Base-by-base conservation (phyloP, 2,888 invertebrate species). In the Melanostoma scalare region DNA sequence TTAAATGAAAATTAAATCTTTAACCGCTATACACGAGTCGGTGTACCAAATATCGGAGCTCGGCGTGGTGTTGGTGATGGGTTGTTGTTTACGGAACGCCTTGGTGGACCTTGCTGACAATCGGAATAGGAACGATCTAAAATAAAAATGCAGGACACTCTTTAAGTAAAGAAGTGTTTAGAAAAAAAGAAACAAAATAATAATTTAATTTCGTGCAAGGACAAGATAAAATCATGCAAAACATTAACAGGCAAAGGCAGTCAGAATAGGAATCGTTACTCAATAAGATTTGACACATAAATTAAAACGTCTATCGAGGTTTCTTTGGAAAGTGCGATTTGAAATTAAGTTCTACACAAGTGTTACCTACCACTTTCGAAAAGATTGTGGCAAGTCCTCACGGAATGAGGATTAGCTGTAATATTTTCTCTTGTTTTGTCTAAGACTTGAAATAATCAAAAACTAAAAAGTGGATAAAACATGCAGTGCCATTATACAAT, bases 101-200 rank as follows among this genome's bases (percentile, higher is more conserved):
- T 88, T 87, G 87, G 89, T 76, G 88, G 87, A 84, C 92, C 89
- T 85, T 92, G 92, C 89, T 93, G 93, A 86, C 93, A 93, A 88
- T 93, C 93, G 86, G 93, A 93, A 87, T 93, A 93, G 63, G 93
- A 93, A 88, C 93, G 93, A 90, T 93, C 93, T 93, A 90, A 69
- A 92, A 76, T 44, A 58, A 61, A 48, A 60, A 65, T 38, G 42
- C 42, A 56, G 67, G 56, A 52, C 44, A 63, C 50, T 58, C 55
- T 58, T 81, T 60, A 60, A 20, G 9, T 46, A 67, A 60, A 60
- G 53, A 53, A 46, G 38, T 35, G 46, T 48, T 40, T 40, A 44
- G 6, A 10, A 9, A 46, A 48, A 63, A 5, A 31, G 42, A 56
- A 33, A 8, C n/a, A 6, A 50, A 31, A 38, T 46, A 60, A 48